Evolutionary conservation across 2,113 vertebrate genomes (phyloP), one percentile per base, ranked within the genome.

Genomic region (Chitala chitala): DNA sequence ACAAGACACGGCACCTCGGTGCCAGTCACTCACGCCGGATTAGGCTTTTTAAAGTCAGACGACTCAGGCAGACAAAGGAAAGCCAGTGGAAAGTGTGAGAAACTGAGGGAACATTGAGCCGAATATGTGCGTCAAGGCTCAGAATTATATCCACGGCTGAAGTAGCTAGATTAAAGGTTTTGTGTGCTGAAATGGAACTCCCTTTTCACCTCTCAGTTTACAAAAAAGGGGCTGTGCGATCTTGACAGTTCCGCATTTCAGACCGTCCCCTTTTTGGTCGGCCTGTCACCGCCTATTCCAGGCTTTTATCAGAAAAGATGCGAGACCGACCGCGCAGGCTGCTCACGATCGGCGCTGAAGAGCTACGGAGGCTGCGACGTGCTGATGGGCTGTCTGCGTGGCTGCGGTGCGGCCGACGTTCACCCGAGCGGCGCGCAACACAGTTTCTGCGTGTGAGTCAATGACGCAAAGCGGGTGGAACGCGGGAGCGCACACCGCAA

Each of bases 401-500:
- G 55, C 54, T 44, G 38, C 13, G 7, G 22, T 46, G n/a, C n/a
- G n/a, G n/a, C n/a, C n/a, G n/a, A n/a, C n/a, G n/a, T n/a, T n/a
- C n/a, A n/a, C n/a, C n/a, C n/a, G n/a, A n/a, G n/a, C n/a, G n/a
- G n/a, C n/a, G n/a, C n/a, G n/a, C n/a, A n/a, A n/a, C n/a, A n/a
- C n/a, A n/a, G n/a, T n/a, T n/a, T n/a, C n/a, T n/a, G n/a, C n/a
- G n/a, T n/a, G n/a, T 9, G 59, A 9, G 17, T 36, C 20, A 46
- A 24, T n/a, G n/a, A n/a, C 26, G 10, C 26, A 13, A 61, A 31
- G 24, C 5, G 8, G 0, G 58, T 1, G 26, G 26, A 2, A 44
- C 10, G 31, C 13, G 24, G 13, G 65, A 79, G 70, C 66, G 1
- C 44, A 73, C 54, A 81, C 42, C 59, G 26, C 33, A 75, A 13